Conservation (phyloP, 2,113 vertebrate species). For the Meles meles region DNA sequence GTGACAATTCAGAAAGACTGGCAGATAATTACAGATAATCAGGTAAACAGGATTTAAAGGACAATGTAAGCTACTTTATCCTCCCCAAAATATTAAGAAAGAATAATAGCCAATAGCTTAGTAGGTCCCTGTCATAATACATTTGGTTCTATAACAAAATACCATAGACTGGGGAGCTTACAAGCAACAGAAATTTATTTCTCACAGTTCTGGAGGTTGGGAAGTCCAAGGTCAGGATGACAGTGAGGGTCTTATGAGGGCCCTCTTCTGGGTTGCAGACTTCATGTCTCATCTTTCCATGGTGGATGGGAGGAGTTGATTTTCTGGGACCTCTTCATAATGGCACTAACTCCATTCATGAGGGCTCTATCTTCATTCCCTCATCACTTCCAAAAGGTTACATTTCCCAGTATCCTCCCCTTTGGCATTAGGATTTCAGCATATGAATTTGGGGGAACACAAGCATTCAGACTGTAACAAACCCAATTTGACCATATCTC, state of each 20-base stretch:
- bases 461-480: neutral
- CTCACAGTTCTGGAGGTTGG: neutral
- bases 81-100: neutral
- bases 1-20: neutral
- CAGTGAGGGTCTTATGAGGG: neutral
- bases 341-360: neutral
- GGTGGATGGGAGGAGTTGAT: neutral
- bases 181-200: neutral
- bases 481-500: neutral
- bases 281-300: neutral
- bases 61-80: neutral
- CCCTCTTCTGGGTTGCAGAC: no score
- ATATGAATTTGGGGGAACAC: no score
- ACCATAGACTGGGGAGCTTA: neutral
- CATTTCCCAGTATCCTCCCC: neutral
- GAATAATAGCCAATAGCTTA: neutral
- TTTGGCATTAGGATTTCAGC: neutral
- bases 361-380: neutral
- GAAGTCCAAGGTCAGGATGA: neutral
- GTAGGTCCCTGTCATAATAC: neutral
- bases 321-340: neutral
- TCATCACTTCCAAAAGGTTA: neutral
- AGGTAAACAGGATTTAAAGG: neutral
- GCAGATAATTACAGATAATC: neutral
- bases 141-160: neutral